Base-by-base conservation (phyloP, 1,140 invertebrate genomes). In the Macrobrachium rosenbergii region DNA sequence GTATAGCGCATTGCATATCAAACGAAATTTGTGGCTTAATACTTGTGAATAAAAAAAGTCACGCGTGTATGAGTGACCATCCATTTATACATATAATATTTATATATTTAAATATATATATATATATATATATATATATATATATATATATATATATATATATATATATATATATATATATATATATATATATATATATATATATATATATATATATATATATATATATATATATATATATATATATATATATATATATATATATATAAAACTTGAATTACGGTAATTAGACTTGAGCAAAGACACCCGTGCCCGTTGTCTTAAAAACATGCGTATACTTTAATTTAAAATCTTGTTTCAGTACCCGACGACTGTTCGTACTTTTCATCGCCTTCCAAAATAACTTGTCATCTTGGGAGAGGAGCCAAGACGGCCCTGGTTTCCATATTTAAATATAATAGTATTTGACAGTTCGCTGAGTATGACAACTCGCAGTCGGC, bases 161-260 rank as follows among this genome's bases (percentile, higher is more conserved):
- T 69, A 6, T 69, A 16, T 69, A 6, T 69, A 21, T 69, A 21
- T 69, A 14, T 69, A n/a, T 69, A 7, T 69, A 7, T 21, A 0
- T 69, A 7, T 69, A 7, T 69, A n/a, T 69, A 14, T 69, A n/a
- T 69, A n/a, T 69, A n/a, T 69, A n/a, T 69, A 14, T 69, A 8
- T 21, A 28, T 69, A 11, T 69, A 28, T 69, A 14, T 69, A 28
- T 69, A 28, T 69, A n/a, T 28, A 28, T 69, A 23, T 23, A 64
- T 64, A 64, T 64, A 64, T 64, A 64, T 64, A 64, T 64, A 64
- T 64, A 64, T 64, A 64, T 64, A 64, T 64, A 64, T 64, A 64
- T 64, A 64, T 64, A 64, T 64, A 64, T 64, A 64, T 64, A 64
- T 64, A 64, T 67, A 67, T 67, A 67, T 67, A 67, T 11, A 67